Base-by-base conservation (phyloP, 2,888 invertebrate genomes). In the Scelioninae gen. 1 region DNA sequence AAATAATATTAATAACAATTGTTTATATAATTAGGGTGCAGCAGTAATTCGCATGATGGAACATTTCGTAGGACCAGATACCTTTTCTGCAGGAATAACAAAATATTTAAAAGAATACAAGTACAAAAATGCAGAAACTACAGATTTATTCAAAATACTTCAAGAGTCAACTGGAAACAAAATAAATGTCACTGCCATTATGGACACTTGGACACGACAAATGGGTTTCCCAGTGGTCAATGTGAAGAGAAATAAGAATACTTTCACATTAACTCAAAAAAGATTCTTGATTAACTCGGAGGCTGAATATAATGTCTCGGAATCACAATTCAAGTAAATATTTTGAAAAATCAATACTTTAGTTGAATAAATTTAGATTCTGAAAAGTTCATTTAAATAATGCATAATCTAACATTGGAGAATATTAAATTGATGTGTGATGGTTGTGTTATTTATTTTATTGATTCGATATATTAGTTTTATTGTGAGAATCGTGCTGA, bases 151-250 rank as follows among this genome's bases (percentile, higher is more conserved):
- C 88, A 92, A 94, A 2, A 95, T 95, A 53, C 92, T 98, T 23
- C 95, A 95, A 87, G 92, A 93, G 0, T 92, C 94, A 72, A 94
- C 94, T 69, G 93, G 92, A 43, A 92, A 91, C 11, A 91, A 93
- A 69, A 92, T 95, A 5, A 93, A 94, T 88, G 90, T 95, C 4
- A 93, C 92, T 87, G 93, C 91, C 47, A 94, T 97, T 78, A 96
- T 98, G 96, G 95, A 96, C 88, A 97, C 97, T 0, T 98, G 97
- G 96, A 98, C 97, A 0, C 94, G 94, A 49, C 98, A 98, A 92
- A 97, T 96, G 96, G 98, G 98, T 0, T 96, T 95, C 88, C 98
- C 98, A 0, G 93, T 98, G 0, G 93, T 98, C 3, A 94, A 93
- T 0, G 95, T 96, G 0, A 90, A 89, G 0, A 89, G 88, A 69